Conservation (phyloP, 2,113 vertebrate species). For the Grallaria varia region DNA sequence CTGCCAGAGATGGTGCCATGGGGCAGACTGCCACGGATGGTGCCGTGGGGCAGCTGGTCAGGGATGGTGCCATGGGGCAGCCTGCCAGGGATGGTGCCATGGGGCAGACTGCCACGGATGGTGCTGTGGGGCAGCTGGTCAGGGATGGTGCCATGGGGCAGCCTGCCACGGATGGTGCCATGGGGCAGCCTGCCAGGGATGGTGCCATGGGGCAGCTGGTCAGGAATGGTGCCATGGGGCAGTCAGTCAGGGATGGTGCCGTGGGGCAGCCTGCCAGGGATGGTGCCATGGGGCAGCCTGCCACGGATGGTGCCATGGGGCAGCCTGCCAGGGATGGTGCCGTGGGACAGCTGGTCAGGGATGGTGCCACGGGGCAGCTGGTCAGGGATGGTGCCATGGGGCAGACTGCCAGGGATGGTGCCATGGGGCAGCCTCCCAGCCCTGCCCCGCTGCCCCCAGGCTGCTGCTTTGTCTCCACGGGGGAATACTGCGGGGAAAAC, state of each 20-base stretch:
- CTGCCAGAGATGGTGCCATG: accelerated
- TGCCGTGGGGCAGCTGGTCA: background rate
- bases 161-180: accelerated
- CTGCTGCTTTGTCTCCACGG: background rate
- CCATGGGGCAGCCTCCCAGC: background rate
- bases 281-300: accelerated
- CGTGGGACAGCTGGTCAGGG: background rate
- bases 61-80: background rate
- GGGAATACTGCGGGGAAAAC: background rate
- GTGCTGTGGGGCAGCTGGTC: background rate
- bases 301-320: too few relatives aligned
- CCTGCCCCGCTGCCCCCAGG: background rate
- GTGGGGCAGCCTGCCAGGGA: background rate
- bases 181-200: accelerated
- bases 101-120: accelerated
- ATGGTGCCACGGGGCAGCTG: accelerated
- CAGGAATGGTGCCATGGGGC: accelerated
- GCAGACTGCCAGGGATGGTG: accelerated
- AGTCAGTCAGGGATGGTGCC: background rate
- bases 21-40: accelerated
- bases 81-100: accelerated
- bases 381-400: accelerated
- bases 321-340: background rate
- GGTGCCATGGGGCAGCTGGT: background rate
- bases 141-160: background rate